Conservation (phyloP, 2,797 vertebrate genomes). For the Uromys caudimaculatus region DNA sequence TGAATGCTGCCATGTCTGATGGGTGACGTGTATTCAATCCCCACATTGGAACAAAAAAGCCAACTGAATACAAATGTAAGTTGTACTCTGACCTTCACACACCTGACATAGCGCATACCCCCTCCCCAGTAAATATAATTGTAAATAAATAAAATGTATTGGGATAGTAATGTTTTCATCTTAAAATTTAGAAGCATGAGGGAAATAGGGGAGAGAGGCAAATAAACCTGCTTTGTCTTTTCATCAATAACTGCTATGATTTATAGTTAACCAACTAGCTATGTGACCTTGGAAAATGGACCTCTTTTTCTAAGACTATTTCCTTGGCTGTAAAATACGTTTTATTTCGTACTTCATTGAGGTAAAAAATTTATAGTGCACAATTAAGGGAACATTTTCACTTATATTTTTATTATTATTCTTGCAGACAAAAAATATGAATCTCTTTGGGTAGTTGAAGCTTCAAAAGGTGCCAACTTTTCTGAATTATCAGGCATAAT, state of each 20-base stretch:
- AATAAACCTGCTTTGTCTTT: slow-evolving; percentile 19
- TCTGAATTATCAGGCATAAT: slow-evolving; percentile 23
- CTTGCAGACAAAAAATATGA: slow-evolving; percentile 39
- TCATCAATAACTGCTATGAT: slow-evolving; percentile 12
- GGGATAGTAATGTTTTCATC: slow-evolving; percentile 19
- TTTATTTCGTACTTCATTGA: slow-evolving; percentile 25
- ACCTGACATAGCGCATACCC: not conserved
- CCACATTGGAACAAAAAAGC: not conserved
- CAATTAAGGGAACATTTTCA: slow-evolving; percentile 11
- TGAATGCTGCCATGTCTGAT: not conserved
- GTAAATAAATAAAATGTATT: not conserved
- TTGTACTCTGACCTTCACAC: not conserved
- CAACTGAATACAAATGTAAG: not conserved
- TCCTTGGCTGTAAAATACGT: slow-evolving; percentile 65
- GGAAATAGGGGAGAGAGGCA: not conserved
- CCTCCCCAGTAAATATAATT: not conserved
- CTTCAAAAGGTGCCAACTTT: not conserved
- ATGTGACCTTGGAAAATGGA: not conserved
- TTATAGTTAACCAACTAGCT: slow-evolving; percentile 38
- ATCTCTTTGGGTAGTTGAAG: slow-evolving; percentile 4
- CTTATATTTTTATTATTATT: slow-evolving; percentile 55
- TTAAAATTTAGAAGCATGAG: not conserved
- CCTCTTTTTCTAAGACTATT: slow-evolving; percentile 22
- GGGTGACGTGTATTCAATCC: not conserved
- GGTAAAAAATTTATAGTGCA: slow-evolving; percentile 12